Base-by-base conservation (phyloP, 1,140 invertebrate species). In the Lutraria rhynchaena region DNA sequence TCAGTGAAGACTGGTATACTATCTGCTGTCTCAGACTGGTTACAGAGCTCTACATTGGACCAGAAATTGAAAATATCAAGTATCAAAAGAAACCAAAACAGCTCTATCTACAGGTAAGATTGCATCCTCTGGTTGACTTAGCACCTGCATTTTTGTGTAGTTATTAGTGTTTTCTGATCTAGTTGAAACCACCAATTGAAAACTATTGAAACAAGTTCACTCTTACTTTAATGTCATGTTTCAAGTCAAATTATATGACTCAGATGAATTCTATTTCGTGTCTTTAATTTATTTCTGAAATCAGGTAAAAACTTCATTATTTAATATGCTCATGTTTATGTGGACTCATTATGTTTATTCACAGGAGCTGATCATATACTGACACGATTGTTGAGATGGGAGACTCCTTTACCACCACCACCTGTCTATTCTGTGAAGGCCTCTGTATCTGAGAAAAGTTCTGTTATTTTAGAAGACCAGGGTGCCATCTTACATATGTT, bases 361-460 rank as follows among this genome's bases (percentile, higher is more conserved):
- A 19, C 86, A 88, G 90, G 88, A 19, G 88, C 87, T 70, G 87
- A 90, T n/a, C 71, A 87, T 29, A 92, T 92, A 24, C 37, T 89
- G 9, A 71, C 74, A 33, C 75, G 95, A 82, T 87, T 96, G 9
- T 91, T 88, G 1, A 94, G 94, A 11, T 96, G 96, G 80, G 95
- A 96, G 55, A 37, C 67, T 22, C 89, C 90, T 1, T 24, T 83
- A 41, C 83, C 78, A 13, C 85, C 89, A 19, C 90, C 90, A 19
- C 49, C 70, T 29, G 29, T 90, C 33, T 67, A 78, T 41, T 76
- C 78, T 24, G 65, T 88, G 7, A 86, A 87, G 61, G 78, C 88
- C 49, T 82, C 86, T 71, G 85, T 91, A 33, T 87, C 90, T 49
- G 85, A 89, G 65, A 86, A 91, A 58, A 75, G 74, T 55, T 27